These are phyloP conservation scores for Coilia nasus DNA, from an alignment of 2,797 vertebrate species.

Conservation along the genomic window DNA sequence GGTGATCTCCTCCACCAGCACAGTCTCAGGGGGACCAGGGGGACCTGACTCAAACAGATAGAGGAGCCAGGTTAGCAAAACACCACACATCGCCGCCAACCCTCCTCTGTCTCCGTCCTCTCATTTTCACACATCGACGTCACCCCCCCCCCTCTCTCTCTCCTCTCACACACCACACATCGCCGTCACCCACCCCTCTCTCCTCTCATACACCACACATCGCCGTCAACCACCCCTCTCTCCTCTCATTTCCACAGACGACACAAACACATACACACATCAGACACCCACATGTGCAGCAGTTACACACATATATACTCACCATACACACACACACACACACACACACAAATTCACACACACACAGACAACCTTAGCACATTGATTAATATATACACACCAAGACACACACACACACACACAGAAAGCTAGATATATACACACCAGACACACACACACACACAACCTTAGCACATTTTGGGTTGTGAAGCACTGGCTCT, in stretches of 20 bases:
- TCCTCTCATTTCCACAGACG: neutral
- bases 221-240: too few species aligned
- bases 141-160: neutral
- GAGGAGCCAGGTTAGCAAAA: conserved; percentile 42
- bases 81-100: neutral
- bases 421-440: neutral
- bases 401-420: neutral
- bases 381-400: neutral
- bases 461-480: neutral
- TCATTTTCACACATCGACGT: neutral
- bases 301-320: neutral
- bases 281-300: neutral
- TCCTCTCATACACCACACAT: too few species aligned
- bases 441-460: conserved; percentile 14
- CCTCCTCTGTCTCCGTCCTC: neutral
- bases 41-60: conserved; percentile 71
- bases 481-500: neutral
- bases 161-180: neutral
- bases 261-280: neutral
- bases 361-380: neutral
- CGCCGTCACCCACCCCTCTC: neutral
- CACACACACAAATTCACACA: neutral
- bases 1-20: conserved; percentile 81
- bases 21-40: conserved; percentile 77
- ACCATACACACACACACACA: neutral